These are phyloP conservation scores for Polyommatus iphigenia DNA, from an alignment of 2,888 invertebrate species.

Conservation along the genomic window DNA sequence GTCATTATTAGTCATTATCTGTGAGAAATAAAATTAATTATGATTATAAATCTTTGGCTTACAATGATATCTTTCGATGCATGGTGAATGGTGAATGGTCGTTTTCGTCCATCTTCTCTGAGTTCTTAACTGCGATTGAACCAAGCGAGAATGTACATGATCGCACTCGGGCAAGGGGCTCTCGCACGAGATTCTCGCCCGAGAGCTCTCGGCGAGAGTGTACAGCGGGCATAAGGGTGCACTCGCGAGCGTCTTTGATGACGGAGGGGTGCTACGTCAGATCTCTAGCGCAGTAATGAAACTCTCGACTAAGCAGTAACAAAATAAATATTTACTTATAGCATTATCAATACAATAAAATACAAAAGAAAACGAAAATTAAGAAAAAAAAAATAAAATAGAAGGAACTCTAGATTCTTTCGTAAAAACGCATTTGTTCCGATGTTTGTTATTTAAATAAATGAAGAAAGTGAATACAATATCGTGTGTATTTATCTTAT, in stretches of 20 bases:
- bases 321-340: neutral
- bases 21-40: no score
- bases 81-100: no score
- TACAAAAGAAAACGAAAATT: neutral
- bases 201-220: no score
- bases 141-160: no score
- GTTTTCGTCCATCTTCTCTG: no score
- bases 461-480: neutral
- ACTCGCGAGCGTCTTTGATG: conserved; percentile 25
- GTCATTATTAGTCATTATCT: no score
- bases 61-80: no score
- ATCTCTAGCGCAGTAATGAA: neutral
- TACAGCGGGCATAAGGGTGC: neutral
- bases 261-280: conserved; percentile 2
- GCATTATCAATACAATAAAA: neutral
- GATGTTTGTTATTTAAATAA: neutral
- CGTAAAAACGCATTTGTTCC: neutral
- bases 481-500: neutral
- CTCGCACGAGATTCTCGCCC: no score
- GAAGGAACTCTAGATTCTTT: neutral
- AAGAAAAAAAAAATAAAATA: neutral
- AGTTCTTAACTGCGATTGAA: no score
- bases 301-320: neutral
- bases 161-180: no score
- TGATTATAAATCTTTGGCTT: no score